These are phyloP conservation scores for Suricata suricatta DNA, from an alignment of 2,113 vertebrate species.

Conservation along the genomic window DNA sequence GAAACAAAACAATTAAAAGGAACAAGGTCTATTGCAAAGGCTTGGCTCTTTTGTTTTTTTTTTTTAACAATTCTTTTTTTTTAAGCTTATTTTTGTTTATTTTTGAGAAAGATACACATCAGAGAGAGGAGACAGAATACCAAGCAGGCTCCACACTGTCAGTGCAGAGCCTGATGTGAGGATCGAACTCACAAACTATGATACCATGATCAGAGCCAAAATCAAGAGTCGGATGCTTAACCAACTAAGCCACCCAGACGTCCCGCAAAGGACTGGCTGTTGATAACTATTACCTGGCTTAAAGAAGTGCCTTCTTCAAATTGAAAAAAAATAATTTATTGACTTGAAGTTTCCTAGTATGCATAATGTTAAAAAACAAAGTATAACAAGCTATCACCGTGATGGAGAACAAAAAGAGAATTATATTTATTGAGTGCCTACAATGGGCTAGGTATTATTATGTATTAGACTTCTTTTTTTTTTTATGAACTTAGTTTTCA, in stretches of 20 bases:
- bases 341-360: neutral
- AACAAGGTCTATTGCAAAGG: neutral
- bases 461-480: neutral
- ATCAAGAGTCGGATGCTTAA: no score
- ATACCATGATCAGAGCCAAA: no score
- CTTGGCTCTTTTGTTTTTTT: neutral
- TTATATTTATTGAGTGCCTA: neutral
- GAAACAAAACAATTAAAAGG: neutral
- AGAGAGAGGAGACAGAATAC: no score
- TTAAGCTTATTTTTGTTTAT: no score
- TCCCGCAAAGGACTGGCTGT: neutral
- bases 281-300: neutral
- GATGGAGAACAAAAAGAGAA: neutral
- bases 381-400: neutral
- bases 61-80: no score
- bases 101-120: no score
- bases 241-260: no score
- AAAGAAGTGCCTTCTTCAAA: neutral
- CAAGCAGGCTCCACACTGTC: no score
- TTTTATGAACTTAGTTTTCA: neutral
- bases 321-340: neutral
- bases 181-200: no score
- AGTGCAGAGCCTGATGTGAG: no score
- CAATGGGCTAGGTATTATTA: neutral
- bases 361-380: neutral